Conservation (phyloP, 2,888 invertebrate species). For the Nematopogon swammerdamellus region DNA sequence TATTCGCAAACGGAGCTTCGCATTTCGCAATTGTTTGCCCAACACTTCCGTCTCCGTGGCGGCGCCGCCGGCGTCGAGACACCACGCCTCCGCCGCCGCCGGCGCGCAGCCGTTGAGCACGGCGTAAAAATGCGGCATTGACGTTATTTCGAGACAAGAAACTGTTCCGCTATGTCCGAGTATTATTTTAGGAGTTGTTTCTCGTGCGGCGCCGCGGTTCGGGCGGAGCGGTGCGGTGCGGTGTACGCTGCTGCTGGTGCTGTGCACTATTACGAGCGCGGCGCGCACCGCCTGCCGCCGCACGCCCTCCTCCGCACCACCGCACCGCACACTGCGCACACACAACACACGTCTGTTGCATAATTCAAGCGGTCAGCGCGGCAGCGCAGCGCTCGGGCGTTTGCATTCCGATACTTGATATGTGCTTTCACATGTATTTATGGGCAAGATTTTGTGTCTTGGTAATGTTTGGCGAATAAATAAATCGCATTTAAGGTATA, state of each 20-base stretch:
- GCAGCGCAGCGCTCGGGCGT: slow-evolving; percentile 32
- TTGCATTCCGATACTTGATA: slow-evolving; percentile 57
- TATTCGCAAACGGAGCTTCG: too few species aligned
- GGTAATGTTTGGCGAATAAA: slow-evolving; percentile 56
- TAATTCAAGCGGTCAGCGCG: slow-evolving; percentile 39
- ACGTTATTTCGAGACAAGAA: slow-evolving; percentile 20
- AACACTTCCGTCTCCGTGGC: background rate
- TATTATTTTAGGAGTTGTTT: slow-evolving; percentile 45
- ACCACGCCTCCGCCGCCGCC: too few species aligned
- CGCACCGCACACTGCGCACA: background rate
- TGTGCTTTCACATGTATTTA: slow-evolving; percentile 57
- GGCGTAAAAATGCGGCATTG: slow-evolving; percentile 18
- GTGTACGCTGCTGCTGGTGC: slow-evolving; percentile 6
- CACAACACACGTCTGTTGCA: slow-evolving; percentile 30
- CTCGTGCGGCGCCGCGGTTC: slow-evolving; percentile 18
- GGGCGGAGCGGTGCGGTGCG: background rate
- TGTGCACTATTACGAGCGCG: slow-evolving; percentile 41
- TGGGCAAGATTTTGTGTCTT: slow-evolving; percentile 56
- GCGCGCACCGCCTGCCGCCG: slow-evolving; percentile 28
- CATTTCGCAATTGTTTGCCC: too few species aligned
- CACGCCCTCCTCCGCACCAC: slow-evolving; percentile 5
- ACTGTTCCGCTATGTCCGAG: slow-evolving; percentile 5
- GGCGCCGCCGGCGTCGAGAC: background rate
- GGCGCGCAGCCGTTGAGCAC: slow-evolving; percentile 8
- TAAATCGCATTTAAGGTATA: slow-evolving; percentile 51